Percentiles rank a stretch among this genome's conserved stretches.
Conservation (phyloP, 2,888 invertebrate genomes). For the Lepidochitona cinerea region DNA sequence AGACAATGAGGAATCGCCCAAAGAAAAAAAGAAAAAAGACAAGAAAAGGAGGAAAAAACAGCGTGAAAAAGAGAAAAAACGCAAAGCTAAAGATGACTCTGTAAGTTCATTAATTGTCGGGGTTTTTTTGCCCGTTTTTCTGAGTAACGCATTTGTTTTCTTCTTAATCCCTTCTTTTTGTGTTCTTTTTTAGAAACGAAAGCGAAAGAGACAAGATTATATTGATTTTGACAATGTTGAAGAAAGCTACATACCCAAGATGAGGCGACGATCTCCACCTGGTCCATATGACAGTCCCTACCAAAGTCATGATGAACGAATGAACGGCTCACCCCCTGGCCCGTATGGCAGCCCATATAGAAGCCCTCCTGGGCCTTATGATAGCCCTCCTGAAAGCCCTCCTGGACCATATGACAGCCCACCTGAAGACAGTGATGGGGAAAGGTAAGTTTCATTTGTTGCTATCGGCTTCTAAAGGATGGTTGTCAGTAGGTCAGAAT, state of each 20-base stretch:
- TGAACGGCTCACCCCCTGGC: not conserved
- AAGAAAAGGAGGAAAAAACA: not conserved
- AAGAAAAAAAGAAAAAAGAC: not conserved
- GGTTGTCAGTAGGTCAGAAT: too few species aligned
- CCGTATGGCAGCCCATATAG: slow-evolving; percentile 10
- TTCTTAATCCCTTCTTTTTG: too few species aligned
- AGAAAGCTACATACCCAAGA: slow-evolving; percentile 33
- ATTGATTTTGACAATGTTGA: slow-evolving; percentile 54
- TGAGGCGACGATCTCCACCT: slow-evolving; percentile 19
- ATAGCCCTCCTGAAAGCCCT: slow-evolving; percentile 44
- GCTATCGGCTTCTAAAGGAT: too few species aligned
- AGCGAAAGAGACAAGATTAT: slow-evolving; percentile 44
- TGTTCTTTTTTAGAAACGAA: slow-evolving; percentile 38
- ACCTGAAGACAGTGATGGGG: slow-evolving; percentile 56
- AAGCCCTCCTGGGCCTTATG: slow-evolving; percentile 21
- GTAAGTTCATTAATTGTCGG: too few species aligned
- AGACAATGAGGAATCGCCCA: not conserved
- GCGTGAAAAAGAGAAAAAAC: not conserved
- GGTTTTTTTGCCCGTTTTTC: too few species aligned
- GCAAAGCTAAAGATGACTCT: not conserved
- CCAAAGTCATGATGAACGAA: slow-evolving; percentile 6
- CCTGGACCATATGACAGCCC: slow-evolving; percentile 67
- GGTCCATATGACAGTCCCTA: slow-evolving; percentile 27
- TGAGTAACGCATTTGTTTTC: too few species aligned
- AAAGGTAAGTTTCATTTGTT: not conserved